These are phyloP conservation scores for Esox masquinongy DNA, from an alignment of 2,797 vertebrate genomes.

Conservation along the genomic window DNA sequence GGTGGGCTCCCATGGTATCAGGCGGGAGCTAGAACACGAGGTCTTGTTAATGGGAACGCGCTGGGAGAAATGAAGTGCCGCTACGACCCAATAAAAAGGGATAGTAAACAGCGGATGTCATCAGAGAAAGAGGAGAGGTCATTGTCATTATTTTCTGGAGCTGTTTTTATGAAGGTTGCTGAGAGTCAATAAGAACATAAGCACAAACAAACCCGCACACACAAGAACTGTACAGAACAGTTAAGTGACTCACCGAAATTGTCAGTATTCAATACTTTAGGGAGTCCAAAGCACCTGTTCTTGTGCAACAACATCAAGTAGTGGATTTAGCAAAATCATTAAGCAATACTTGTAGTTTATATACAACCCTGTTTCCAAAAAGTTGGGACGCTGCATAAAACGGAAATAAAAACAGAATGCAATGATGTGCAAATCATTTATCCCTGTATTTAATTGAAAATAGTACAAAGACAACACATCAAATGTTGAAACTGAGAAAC, in stretches of 20 bases:
- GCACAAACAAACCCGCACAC: slow-evolving; percentile 8
- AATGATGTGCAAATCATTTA: no score
- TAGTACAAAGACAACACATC: no score
- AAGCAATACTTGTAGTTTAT: slow-evolving; percentile 41
- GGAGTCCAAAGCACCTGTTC: slow-evolving; percentile 64
- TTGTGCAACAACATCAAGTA: slow-evolving; percentile 59
- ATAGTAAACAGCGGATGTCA: slow-evolving; percentile 2
- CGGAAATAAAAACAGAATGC: no score
- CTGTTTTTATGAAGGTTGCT: slow-evolving; percentile 42
- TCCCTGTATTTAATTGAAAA: no score
- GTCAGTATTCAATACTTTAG: slow-evolving; percentile 62
- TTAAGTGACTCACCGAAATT: slow-evolving; percentile 62
- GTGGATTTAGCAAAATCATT: slow-evolving; percentile 53
- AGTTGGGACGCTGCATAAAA: no score
- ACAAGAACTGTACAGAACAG: slow-evolving; percentile 12
- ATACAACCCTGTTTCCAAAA: neutral
- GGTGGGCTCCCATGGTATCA: no score
- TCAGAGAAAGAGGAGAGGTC: neutral
- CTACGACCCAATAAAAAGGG: neutral
- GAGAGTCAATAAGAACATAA: neutral
- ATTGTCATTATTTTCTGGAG: slow-evolving; percentile 35
- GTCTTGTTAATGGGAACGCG: neutral
- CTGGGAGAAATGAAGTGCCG: neutral
- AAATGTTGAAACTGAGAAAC: no score
- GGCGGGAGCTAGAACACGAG: neutral